Evolutionary conservation across 2,888 invertebrate genomes (phyloP).

Genomic region (Volucella inflata): DNA sequence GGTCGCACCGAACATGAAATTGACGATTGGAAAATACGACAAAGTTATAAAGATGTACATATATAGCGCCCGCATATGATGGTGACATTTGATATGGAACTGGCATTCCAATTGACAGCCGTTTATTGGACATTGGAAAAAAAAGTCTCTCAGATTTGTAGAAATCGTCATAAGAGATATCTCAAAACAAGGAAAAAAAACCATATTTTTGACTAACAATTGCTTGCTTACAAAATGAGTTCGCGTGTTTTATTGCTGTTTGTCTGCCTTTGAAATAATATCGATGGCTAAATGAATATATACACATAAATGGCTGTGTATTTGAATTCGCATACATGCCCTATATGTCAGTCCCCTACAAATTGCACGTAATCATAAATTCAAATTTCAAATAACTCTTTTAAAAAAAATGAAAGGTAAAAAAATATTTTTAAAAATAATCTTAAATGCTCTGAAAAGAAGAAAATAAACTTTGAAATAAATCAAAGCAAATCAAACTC

Average conservation of each 20-base stretch:
- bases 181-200: conserved; percentile 34
- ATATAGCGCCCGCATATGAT: conserved; percentile 68
- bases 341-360: too few relatives aligned
- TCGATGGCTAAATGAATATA: too few relatives aligned
- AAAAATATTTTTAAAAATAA: too few relatives aligned
- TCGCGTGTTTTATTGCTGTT: too few relatives aligned
- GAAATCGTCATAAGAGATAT: conserved; percentile 47
- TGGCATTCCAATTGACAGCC: conserved; percentile 73
- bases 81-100: conserved; percentile 71
- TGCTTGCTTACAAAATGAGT: not conserved
- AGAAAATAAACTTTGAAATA: too few relatives aligned
- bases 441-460: too few relatives aligned
- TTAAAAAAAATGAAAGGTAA: too few relatives aligned
- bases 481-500: too few relatives aligned
- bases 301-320: not conserved
- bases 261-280: too few relatives aligned
- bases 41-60: conserved; percentile 31
- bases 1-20: conserved; percentile 3
- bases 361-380: too few relatives aligned
- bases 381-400: too few relatives aligned
- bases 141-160: conserved; percentile 51
- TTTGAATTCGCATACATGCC: not conserved
- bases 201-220: conserved; percentile 29
- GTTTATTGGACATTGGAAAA: conserved; percentile 70
- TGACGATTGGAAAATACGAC: conserved; percentile 49